Conservation (phyloP, 1,140 invertebrate genomes). For the Pissodes strobi region DNA sequence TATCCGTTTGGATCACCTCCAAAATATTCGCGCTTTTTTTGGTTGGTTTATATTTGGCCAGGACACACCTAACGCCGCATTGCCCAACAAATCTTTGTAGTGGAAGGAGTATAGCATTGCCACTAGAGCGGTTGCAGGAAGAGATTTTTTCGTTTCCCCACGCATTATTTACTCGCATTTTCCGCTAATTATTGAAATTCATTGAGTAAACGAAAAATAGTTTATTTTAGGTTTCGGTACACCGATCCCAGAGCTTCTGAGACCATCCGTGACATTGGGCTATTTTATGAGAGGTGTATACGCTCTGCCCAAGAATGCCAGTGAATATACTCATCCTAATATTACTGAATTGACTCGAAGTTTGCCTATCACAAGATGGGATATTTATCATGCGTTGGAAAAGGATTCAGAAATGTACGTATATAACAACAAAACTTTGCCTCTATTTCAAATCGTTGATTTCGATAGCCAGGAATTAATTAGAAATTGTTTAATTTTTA, state of each 20-base stretch:
- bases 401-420: slow-evolving; percentile 24
- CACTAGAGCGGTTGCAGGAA: no score
- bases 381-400: slow-evolving; percentile 12
- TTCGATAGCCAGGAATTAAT: slow-evolving; percentile 1
- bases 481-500: background rate
- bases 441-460: background rate
- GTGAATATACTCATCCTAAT: slow-evolving; percentile 11
- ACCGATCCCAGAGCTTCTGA: slow-evolving; percentile 5
- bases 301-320: slow-evolving; percentile 11
- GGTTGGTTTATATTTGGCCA: no score
- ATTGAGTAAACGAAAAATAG: slow-evolving; percentile 7
- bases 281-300: slow-evolving; percentile 21
- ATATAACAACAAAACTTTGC: background rate
- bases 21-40: no score
- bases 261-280: slow-evolving; percentile 8
- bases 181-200: no score
- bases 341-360: slow-evolving; percentile 6
- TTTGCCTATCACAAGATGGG: slow-evolving; percentile 15
- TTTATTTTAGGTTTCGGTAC: slow-evolving; percentile 24
- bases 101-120: no score
- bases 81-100: no score
- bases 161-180: no score
- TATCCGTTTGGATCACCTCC: no score
- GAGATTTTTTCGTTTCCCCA: no score
- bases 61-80: no score